Conservation (phyloP, 2,888 invertebrate species). For the Trissoscelio sp. region DNA sequence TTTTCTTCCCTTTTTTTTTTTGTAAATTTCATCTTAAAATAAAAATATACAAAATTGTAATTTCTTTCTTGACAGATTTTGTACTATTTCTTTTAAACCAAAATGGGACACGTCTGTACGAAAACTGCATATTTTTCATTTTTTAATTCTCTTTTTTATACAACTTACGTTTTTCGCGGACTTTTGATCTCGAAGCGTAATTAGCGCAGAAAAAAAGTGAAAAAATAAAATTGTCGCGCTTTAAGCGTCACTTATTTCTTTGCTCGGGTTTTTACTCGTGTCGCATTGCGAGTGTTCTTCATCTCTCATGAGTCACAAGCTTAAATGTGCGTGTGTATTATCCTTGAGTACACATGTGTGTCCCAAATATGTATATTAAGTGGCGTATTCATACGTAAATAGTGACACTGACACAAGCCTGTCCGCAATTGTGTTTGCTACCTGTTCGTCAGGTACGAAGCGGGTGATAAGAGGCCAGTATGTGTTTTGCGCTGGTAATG, state of each 20-base stretch:
- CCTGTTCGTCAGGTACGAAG: slow-evolving; percentile 30
- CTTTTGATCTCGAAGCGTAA: not conserved
- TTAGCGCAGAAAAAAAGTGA: not conserved
- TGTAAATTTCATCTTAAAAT: no score
- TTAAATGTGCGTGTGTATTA: slow-evolving; percentile 7
- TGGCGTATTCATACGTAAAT: slow-evolving; percentile 21
- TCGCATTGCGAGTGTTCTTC: slow-evolving; percentile 7
- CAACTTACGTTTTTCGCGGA: not conserved
- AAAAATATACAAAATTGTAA: no score
- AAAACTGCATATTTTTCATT: no score
- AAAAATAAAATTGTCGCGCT: slow-evolving; percentile 12
- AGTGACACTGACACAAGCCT: slow-evolving; percentile 12
- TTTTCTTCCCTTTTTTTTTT: no score
- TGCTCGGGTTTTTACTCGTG: slow-evolving; percentile 9
- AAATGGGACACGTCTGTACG: no score
- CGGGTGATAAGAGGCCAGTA: slow-evolving; percentile 42
- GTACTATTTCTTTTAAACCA: no score
- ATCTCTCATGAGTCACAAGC: slow-evolving; percentile 32
- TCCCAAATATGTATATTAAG: slow-evolving; percentile 31
- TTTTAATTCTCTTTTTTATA: no score
- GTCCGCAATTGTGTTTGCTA: slow-evolving; percentile 15
- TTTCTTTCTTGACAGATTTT: no score
- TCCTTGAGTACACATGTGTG: slow-evolving; percentile 43
- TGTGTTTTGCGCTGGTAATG: slow-evolving; percentile 29
- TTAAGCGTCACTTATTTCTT: slow-evolving; percentile 21